Evolutionary conservation across 2,797 vertebrate species (phyloP), one percentile per base, ranked within the genome.

Genomic region (Atherinosoma microstoma): DNA sequence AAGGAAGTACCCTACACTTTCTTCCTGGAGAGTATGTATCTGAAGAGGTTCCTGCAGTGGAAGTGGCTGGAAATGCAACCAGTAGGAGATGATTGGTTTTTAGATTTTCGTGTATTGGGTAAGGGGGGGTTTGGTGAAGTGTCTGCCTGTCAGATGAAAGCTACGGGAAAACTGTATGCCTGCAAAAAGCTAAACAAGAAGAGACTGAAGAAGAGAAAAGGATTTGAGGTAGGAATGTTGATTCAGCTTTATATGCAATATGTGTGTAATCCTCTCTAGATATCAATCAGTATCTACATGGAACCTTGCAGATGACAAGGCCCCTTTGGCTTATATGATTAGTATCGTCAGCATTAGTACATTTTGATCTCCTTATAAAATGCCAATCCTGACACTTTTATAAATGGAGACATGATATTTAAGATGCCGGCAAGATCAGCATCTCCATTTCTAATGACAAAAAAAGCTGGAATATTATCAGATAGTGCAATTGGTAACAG

Each of bases 71-170:
- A 98, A 87, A 91, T 90, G 82, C 96, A 97, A 83, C 94, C 95
- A 2, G 64, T 95, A 4, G 92, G 80, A 0, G 95, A 96, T 18
- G 96, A 98, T 10, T 97, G 96, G 96, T 97, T 98, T 79, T 56
- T 93, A 75, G 96, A 97, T 75, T 97, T 98, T 72, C 92, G 97
- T 34, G 91, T 97, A 22, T 81, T 98, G 86, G 97, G 97, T 0
- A 97, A 96, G 72, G 97, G 97, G 0, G 96, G 97, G 0, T 98
- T 98, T 9, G 97, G 97, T 10, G 97, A 98, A 93, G 96, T 97
- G 40, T 98, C 95, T 76, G 96, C 96, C 35, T 95, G 94, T 79
- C 96, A 97, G 80, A 96, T 94, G 86, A 97, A 91, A 85, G 95
- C 92, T 84, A 96, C 95, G 0, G 96, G 96, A 27, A 96, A 97